phyloP scores from a whole-genome alignment of 1,140 invertebrate genomes.

The Campoletis sonorensis region DNA sequence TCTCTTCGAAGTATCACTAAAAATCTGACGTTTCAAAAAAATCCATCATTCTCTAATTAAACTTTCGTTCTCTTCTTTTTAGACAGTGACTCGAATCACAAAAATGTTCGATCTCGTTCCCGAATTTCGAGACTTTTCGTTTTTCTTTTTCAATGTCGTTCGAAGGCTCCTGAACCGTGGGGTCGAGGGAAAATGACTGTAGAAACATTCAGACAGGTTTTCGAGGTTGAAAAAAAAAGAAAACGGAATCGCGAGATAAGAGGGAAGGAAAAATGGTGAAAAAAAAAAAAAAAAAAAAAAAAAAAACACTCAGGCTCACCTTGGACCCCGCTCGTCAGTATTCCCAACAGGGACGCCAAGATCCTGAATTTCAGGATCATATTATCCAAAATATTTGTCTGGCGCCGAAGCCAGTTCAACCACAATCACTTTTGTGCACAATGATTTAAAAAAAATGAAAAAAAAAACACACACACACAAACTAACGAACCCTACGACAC shows the following conservation, averaged over 20 bases:
- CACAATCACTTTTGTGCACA: not conserved
- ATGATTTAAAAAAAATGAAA: not conserved
- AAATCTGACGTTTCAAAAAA: not conserved
- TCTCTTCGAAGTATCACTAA: not conserved
- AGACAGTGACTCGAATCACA: too few species aligned
- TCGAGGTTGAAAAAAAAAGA: constrained; percentile 9
- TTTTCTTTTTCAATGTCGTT: too few species aligned
- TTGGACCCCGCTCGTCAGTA: constrained; percentile 61
- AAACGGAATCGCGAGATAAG: constrained; percentile 5
- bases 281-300: not conserved
- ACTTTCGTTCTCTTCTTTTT: too few species aligned
- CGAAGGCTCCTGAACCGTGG: too few species aligned
- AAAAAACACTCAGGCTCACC: constrained; percentile 55
- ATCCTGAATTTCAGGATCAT: constrained; percentile 65
- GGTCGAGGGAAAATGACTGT: not conserved
- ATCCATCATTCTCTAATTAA: too few species aligned
- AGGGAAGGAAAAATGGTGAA: not conserved
- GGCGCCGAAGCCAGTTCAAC: constrained; percentile 22
- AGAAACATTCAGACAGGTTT: not conserved
- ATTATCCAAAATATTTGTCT: constrained; percentile 50
- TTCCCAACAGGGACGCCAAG: constrained; percentile 63
- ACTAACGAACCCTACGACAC: not conserved
- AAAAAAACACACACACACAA: too few species aligned
- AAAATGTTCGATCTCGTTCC: too few species aligned
- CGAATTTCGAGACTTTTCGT: too few species aligned